Evolutionary conservation across 2,113 vertebrate species (phyloP), one percentile per base, ranked within the genome.

Genomic region (Hypocryptadius cinnamomeus): DNA sequence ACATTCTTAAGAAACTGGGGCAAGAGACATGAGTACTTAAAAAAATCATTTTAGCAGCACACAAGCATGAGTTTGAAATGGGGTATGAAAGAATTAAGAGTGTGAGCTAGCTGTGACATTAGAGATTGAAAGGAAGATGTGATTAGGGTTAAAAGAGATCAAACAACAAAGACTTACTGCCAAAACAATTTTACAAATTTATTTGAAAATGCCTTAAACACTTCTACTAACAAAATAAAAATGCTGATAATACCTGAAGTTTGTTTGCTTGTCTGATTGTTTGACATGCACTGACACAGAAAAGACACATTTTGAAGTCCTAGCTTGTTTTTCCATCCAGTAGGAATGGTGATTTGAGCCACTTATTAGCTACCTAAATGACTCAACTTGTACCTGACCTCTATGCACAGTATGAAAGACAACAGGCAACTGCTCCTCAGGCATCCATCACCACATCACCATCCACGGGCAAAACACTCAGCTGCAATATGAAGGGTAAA

Each of bases 101-200:
- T n/a, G 59, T 53, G 63, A 95, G 87, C 68, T 87, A 63, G 84
- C 81, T 76, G 90, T 85, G 94, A 92, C 94, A 92, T 73, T 51
- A 63, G 50, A 94, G 84, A 93, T 33, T 94, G 94, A 96, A 95
- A 96, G 79, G 68, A 91, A 96, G 82, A 91, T 87, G 85, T 85
- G 91, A 94, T 91, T 94, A 91, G 81, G 85, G 89, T 95, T 94
- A 92, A 79, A 73, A 87, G 87, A 93, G 91, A 87, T 88, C 95
- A 94, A 94, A 95, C 83, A 92, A 94, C 91, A 93, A 96, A 96
- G 95, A 83, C 91, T 64, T 74, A 84, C 79, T 93, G 95, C 77
- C 92, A 95, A 94, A 92, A 92, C 87, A 92, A 92, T 88, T 95
- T 84, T 80, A 92, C 19, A 3, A 81, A 90, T 85, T 81, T 87